Base-by-base conservation (phyloP, 2,888 invertebrate genomes). In the Eupelmus urozonus region DNA sequence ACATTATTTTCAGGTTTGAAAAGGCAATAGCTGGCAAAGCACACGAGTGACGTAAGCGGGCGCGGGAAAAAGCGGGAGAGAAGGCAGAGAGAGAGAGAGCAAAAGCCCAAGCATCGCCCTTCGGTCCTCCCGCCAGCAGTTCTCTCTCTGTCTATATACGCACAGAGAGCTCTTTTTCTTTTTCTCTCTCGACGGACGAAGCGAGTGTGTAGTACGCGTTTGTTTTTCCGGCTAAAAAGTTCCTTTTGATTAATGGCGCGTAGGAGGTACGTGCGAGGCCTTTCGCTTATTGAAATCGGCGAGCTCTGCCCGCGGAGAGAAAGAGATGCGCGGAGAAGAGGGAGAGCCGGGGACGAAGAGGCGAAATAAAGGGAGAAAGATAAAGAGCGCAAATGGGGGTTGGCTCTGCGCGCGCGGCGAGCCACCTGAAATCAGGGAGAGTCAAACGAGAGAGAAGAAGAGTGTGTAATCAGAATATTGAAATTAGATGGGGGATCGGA, bases 231-330 rank as follows among this genome's bases (percentile, higher is more conserved):
- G 69, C 67, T 76, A 79, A 74, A 79, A 85, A 85, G 83, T 84
- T 85, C 84, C 84, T 85, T 87, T 86, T 87, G 88, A 88, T 89
- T 87, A 88, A 88, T 87, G 85, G 86, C 84, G 82, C 82, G 82
- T 69, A 82, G 72, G 82, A 51, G 69, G 25, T 2, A 20, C 79
- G 82, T 80, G 11, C 20, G 59, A 70, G 63, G 86, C 83, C 83
- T 86, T 86, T 85, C 82, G 86, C 84, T 88, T 87, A 88, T 88
- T 88, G 87, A 87, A 88, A 87, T 85, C 83, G 83, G 81, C 13
- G 57, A 16, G 51, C 34, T 5, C 45, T 45, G 45, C 45, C 9
- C 13, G 9, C 9, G 34, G 34, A 62, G 72, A 72, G 62, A 62
- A 40, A 34, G 49, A 63, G 51, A 72, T 40, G 62, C 18, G 16